phyloP scores from a whole-genome alignment of 2,797 vertebrate species.

The Microctenopoma lineatum region DNA sequence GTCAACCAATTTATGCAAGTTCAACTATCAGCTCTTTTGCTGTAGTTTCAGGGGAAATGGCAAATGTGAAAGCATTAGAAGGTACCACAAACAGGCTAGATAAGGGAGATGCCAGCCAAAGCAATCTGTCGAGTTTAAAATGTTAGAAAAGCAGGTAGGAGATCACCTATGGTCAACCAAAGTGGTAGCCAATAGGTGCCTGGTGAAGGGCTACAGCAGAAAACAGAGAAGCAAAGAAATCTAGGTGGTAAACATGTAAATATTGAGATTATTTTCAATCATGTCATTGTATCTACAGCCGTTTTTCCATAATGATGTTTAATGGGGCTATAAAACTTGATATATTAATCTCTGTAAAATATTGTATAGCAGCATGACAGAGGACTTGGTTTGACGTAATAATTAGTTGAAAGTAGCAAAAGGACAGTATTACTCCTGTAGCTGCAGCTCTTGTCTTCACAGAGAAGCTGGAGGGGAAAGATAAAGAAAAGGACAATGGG shows the following conservation, averaged over 20 bases:
- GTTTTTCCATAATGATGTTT: slow-evolving; percentile 16
- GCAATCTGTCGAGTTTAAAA: slow-evolving; percentile 72
- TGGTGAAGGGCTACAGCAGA: slow-evolving; percentile 58
- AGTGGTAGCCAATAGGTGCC: slow-evolving; percentile 74
- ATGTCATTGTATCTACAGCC: slow-evolving; percentile 16
- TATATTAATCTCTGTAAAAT: slow-evolving; percentile 8
- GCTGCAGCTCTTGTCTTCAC: slow-evolving; percentile 68
- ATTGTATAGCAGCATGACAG: slow-evolving; percentile 21
- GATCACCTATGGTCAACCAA: slow-evolving; percentile 78
- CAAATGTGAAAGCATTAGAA: slow-evolving; percentile 63
- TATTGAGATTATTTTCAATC: slow-evolving; percentile 32
- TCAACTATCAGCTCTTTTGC: slow-evolving; percentile 64
- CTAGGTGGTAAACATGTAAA: slow-evolving; percentile 29
- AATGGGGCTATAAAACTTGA: slow-evolving; percentile 17
- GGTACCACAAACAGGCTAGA: slow-evolving; percentile 63
- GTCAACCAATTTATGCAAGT: slow-evolving; percentile 39
- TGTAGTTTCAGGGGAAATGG: slow-evolving; percentile 51
- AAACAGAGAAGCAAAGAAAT: slow-evolving; percentile 61
- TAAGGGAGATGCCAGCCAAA: slow-evolving; percentile 77
- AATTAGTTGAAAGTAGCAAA: slow-evolving; percentile 57
- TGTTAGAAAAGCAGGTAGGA: slow-evolving; percentile 71
- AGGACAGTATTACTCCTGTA: slow-evolving; percentile 57
- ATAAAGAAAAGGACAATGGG: slow-evolving; percentile 63
- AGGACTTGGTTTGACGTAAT: slow-evolving; percentile 14
- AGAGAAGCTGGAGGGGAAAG: slow-evolving; percentile 73